These are phyloP conservation scores for Ibidorhyncha struthersii DNA, from an alignment of 2,113 vertebrate species.

Conservation along the genomic window DNA sequence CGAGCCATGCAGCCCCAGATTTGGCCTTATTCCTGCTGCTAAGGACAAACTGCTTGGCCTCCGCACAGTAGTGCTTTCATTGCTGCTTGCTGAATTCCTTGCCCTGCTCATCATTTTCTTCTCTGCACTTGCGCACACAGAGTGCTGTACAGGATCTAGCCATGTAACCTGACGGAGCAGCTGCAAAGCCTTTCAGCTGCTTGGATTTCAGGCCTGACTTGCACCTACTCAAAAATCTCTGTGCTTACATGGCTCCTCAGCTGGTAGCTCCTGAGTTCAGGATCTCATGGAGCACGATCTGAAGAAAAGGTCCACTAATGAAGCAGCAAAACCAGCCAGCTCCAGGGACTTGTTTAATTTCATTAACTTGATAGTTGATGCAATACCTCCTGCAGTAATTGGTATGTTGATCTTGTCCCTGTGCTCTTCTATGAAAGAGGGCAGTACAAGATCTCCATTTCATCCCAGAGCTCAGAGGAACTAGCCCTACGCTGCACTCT, in stretches of 20 bases:
- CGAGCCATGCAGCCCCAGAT: not conserved
- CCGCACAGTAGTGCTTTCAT: not conserved
- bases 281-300: constrained; percentile 28
- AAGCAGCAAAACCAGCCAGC: constrained; percentile 42
- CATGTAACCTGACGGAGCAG: not conserved
- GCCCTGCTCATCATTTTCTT: not conserved
- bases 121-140: not conserved
- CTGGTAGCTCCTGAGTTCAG: not conserved
- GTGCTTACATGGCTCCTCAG: not conserved
- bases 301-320: constrained; percentile 62
- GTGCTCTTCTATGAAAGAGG: constrained; percentile 7
- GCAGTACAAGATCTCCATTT: constrained; percentile 41
- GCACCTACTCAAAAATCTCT: not conserved
- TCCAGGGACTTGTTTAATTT: constrained; percentile 59
- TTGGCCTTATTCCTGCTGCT: not conserved
- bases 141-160: not conserved
- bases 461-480: constrained; percentile 14
- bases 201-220: not conserved
- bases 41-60: not conserved
- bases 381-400: constrained; percentile 60
- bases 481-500: not conserved
- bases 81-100: not conserved
- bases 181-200: not conserved
- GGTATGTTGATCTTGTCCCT: constrained; percentile 55
- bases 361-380: constrained; percentile 64